Percentiles rank a stretch among this genome's conserved stretches.
phyloP scores from a whole-genome alignment of 1,140 invertebrate genomes.

The Pristionchus pacificus region DNA sequence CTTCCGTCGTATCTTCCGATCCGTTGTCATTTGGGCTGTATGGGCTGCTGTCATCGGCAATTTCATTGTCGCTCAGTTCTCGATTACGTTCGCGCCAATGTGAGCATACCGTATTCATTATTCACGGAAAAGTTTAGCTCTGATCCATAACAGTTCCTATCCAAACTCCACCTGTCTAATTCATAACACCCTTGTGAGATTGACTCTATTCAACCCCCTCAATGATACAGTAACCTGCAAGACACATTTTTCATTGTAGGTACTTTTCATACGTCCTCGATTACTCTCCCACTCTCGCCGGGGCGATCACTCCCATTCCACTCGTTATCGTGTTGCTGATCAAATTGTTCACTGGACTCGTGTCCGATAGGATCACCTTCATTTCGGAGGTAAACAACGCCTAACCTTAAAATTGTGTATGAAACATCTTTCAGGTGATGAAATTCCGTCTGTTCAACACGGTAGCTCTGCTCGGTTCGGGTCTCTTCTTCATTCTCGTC shows the following conservation, averaged over 20 bases:
- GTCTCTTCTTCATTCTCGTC: conserved; percentile 29
- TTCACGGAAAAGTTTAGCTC: too few relatives aligned
- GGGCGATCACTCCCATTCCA: conserved; percentile 32
- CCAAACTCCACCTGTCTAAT: too few relatives aligned
- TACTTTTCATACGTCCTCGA: conserved; percentile 31
- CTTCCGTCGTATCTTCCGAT: conserved; percentile 29
- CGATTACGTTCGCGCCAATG: conserved; percentile 30
- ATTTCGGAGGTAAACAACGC: conserved; percentile 33
- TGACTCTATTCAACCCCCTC: too few relatives aligned
- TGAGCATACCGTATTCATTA: too few relatives aligned
- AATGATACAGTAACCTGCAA: too few relatives aligned
- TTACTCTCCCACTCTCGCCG: conserved; percentile 18
- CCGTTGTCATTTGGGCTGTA: conserved; percentile 32
- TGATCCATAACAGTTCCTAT: not conserved
- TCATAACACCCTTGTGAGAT: not conserved
- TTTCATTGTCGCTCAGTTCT: conserved; percentile 37
- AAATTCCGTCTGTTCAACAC: conserved; percentile 35
- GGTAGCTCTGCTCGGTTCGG: conserved; percentile 37
- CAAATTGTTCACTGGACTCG: conserved; percentile 36
- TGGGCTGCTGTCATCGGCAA: conserved; percentile 39
- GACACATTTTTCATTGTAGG: too few relatives aligned
- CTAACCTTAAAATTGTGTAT: conserved; percentile 2
- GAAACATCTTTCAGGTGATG: not conserved
- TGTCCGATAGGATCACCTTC: conserved; percentile 30
- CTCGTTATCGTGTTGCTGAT: conserved; percentile 26